Conservation (phyloP, 2,113 vertebrate genomes). For the Mirza zaza region DNA sequence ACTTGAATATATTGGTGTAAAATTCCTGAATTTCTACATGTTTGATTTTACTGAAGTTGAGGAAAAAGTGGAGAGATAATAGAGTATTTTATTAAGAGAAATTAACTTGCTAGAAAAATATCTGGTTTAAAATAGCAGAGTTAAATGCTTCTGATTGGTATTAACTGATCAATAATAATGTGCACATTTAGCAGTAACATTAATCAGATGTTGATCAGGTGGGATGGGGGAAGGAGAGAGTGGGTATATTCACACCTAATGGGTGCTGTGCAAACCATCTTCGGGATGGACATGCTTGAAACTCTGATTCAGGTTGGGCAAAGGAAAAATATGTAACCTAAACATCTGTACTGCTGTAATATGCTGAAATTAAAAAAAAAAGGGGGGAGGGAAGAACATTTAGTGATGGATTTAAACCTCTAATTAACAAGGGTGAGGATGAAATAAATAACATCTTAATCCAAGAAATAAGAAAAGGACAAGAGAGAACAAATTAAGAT, state of each 20-base stretch:
- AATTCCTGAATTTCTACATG: background rate
- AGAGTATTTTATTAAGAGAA: background rate
- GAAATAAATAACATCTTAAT: background rate
- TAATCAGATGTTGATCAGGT: too few relatives aligned
- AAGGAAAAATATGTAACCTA: too few relatives aligned
- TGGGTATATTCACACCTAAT: too few relatives aligned
- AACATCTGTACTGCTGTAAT: too few relatives aligned
- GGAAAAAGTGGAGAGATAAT: background rate
- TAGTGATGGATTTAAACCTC: background rate
- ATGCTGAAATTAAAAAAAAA: too few relatives aligned
- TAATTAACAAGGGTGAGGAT: background rate
- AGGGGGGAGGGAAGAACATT: background rate
- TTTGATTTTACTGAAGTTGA: background rate
- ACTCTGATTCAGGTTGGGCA: too few relatives aligned
- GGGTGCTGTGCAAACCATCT: too few relatives aligned
- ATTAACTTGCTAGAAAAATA: background rate
- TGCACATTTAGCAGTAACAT: too few relatives aligned
- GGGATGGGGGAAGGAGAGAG: too few relatives aligned
- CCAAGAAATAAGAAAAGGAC: background rate
- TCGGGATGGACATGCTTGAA: too few relatives aligned
- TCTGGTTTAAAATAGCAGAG: background rate
- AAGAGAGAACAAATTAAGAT: background rate
- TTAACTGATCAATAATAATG: too few relatives aligned
- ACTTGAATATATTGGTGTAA: background rate
- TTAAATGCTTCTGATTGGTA: background rate